phyloP scores from a whole-genome alignment of 2,113 vertebrate genomes.

The Rallus limicola region DNA sequence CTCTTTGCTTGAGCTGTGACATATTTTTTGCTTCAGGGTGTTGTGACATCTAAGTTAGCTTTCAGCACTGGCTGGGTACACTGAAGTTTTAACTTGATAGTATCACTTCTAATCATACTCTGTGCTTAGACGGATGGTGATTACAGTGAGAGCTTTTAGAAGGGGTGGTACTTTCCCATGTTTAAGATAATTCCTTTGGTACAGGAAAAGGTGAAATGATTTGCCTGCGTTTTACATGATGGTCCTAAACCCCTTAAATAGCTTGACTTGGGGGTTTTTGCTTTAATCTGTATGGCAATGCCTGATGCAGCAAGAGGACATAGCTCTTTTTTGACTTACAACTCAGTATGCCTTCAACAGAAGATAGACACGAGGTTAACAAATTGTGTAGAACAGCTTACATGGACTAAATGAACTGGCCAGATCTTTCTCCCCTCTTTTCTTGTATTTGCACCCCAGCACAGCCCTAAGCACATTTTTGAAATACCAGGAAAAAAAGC shows the following conservation, averaged over 20 bases:
- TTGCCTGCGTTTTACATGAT: not conserved
- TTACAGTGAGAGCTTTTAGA: not conserved
- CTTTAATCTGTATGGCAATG: not conserved
- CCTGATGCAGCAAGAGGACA: not conserved
- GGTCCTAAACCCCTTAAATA: not conserved
- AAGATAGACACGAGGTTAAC: not conserved
- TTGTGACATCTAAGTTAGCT: not conserved
- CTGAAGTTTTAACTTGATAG: not conserved
- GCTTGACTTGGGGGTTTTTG: not conserved
- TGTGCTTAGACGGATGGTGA: not conserved
- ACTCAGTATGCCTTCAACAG: not conserved
- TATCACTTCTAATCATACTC: accelerated
- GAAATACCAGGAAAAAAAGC: not conserved
- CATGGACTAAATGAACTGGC: not conserved
- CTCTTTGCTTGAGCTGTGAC: not conserved
- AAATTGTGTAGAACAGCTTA: not conserved
- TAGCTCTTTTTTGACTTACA: not conserved
- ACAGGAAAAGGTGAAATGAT: not conserved
- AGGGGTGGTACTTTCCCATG: not conserved
- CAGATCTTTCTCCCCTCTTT: not conserved
- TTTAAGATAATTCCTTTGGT: not conserved
- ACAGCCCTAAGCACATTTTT: not conserved
- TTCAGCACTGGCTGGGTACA: not conserved
- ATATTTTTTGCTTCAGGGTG: not conserved
- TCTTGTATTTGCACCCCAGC: not conserved